Evolutionary conservation across 2,797 vertebrate species (phyloP), one percentile per base, ranked within the genome.

Genomic region (Lagocephalus sceleratus): DNA sequence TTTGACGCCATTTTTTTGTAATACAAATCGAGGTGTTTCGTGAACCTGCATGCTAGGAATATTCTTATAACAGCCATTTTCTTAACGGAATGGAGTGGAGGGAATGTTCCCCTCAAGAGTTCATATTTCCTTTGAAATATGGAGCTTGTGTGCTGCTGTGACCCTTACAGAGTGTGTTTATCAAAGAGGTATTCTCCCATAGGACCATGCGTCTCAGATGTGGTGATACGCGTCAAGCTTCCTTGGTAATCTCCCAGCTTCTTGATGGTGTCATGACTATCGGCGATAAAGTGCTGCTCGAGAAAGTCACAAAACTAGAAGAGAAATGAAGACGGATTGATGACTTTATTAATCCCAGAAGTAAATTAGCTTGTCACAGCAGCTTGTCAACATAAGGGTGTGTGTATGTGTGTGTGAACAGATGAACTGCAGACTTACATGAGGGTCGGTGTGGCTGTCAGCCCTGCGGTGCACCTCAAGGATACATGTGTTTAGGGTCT

Each of bases 181-280:
- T 92, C 88, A 48, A 91, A 91, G 54, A 91, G 87, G 69, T 91
- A 92, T 63, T 92, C 91, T 74, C 87, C 91, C 88, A 92, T 85
- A 21, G 66, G 0, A 0, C 84, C 84, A 0, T 86, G 60, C 0
- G 75, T 61, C 43, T 86, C 87, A 0, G 84, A 77, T 0, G 75
- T 44, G 5, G 65, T 60, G 39, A 92, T 60, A 32, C 82, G 84
- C 14, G 73, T 67, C 66, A 92, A 78, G 39, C 85, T 92, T 63
- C 87, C 68, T 1, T 76, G 6, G 23, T 88, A 79, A 43, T 92
- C 89, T 0, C 91, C 89, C 46, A 91, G 73, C 51, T 84, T 87
- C 79, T 92, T 91, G 63, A 90, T 88, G 73, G 80, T 77, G 5
- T 90, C 86, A 2, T 90, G 83, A 72, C 89, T 90, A 75, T 90